A percentile compares a stretch with the other conserved stretches of the same genome.
These are phyloP conservation scores for Aplodontia rufa DNA, from an alignment of 2,113 vertebrate species.

Conservation along the genomic window DNA sequence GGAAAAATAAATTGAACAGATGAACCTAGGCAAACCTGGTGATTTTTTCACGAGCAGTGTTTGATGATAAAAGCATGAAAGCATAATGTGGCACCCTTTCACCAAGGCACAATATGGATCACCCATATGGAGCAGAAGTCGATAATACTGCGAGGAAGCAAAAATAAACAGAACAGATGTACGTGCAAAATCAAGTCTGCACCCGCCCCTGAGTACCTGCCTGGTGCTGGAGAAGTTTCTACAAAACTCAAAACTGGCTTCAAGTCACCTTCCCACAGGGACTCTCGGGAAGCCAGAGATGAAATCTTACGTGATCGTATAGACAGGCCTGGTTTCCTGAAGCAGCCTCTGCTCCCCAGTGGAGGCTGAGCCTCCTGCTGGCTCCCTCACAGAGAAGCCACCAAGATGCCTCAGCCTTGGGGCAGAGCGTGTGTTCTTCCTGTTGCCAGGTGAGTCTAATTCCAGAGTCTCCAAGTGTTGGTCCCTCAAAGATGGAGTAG, in stretches of 20 bases:
- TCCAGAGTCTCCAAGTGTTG: neutral
- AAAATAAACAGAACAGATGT: conserved; percentile 91
- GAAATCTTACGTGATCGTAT: neutral
- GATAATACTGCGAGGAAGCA: conserved; percentile 87
- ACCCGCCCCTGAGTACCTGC: conserved; percentile 85
- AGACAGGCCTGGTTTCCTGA: neutral
- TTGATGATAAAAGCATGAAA: conserved; percentile 90
- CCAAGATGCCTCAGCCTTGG: rapidly evolving
- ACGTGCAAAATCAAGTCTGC: conserved; percentile 87
- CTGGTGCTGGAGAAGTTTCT: conserved; percentile 83
- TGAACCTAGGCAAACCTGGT: conserved; percentile 89
- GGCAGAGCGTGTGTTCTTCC: rapidly evolving
- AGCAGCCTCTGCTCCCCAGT: neutral
- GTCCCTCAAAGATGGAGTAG: neutral
- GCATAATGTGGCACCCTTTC: conserved; percentile 88
- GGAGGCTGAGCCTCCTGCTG: neutral
- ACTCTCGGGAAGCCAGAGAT: conserved; percentile 28
- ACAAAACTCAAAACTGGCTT: conserved; percentile 72
- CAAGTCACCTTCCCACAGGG: conserved; percentile 60
- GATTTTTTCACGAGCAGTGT: conserved; percentile 88
- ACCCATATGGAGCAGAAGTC: conserved; percentile 89
- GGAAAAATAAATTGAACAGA: conserved; percentile 88
- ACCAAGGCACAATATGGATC: conserved; percentile 89
- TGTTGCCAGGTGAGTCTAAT: neutral
- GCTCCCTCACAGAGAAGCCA: neutral